These are phyloP conservation scores for Drosophila mauritiana DNA, from an alignment of 1,140 invertebrate species.

Conservation along the genomic window DNA sequence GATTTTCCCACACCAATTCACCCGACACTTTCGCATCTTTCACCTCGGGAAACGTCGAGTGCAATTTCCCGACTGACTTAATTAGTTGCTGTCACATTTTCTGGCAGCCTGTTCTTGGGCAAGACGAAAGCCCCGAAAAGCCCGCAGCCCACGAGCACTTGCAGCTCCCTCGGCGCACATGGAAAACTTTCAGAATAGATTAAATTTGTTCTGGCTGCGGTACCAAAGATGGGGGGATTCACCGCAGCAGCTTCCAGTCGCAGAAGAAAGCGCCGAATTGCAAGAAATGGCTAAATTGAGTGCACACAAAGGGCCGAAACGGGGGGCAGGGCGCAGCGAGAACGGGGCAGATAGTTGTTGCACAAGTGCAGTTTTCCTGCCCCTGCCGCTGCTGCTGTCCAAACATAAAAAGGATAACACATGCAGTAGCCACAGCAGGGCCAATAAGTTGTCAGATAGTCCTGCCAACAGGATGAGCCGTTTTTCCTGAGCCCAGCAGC, in stretches of 20 bases:
- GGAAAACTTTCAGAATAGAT: constrained; percentile 63
- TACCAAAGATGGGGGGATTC: neutral
- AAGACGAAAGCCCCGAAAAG: constrained; percentile 28
- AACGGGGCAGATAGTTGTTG: constrained; percentile 20
- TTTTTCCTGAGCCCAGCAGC: constrained; percentile 17
- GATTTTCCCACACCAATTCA: constrained; percentile 11
- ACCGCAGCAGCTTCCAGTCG: constrained; percentile 19
- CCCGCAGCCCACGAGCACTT: constrained; percentile 19
- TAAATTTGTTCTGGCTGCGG: constrained; percentile 54
- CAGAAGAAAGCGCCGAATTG: constrained; percentile 48
- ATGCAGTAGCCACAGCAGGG: constrained; percentile 35
- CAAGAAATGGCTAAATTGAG: constrained; percentile 71
- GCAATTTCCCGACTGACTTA: constrained; percentile 52
- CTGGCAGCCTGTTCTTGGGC: constrained; percentile 26
- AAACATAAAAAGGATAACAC: constrained; percentile 58
- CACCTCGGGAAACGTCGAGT: constrained; percentile 37
- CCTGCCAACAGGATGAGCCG: constrained; percentile 27
- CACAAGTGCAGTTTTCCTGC: constrained; percentile 62
- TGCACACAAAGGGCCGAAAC: constrained; percentile 48
- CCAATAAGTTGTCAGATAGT: constrained; percentile 37
- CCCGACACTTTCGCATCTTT: constrained; percentile 18
- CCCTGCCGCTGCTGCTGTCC: constrained; percentile 18
- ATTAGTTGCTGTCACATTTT: constrained; percentile 57
- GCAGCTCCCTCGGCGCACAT: constrained; percentile 50
- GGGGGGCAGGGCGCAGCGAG: too few relatives aligned